A percentile compares a stretch with the other conserved stretches of the same genome.
Evolutionary conservation across 2,888 invertebrate genomes (phyloP).

Genomic region (Eristalinus aeneus): DNA sequence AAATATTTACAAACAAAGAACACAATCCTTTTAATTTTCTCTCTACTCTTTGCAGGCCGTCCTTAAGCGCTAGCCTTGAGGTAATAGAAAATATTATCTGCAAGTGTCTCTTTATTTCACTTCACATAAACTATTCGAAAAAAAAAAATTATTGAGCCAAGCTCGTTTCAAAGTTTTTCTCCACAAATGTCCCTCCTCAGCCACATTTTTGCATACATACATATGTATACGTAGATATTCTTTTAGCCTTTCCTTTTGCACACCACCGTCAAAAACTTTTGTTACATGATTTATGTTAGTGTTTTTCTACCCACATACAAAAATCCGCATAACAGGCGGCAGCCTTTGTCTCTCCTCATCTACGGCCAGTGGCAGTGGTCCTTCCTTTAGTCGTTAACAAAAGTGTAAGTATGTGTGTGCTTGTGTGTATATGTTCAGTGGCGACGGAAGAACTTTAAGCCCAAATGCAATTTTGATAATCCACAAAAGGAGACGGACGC

Average conservation of each 20-base stretch:
- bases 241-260: too few species aligned
- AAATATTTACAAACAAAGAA: too few species aligned
- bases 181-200: slow-evolving; percentile 4
- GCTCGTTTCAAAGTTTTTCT: slow-evolving; percentile 21
- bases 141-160: background rate
- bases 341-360: slow-evolving; percentile 19
- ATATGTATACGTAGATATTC: background rate
- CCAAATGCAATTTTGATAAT: slow-evolving; percentile 53
- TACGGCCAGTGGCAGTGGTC: background rate
- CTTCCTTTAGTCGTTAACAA: background rate
- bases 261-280: slow-evolving; percentile 26
- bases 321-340: slow-evolving; percentile 38
- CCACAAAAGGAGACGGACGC: slow-evolving; percentile 40
- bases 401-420: background rate
- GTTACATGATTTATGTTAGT: slow-evolving; percentile 49
- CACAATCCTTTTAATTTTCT: too few species aligned
- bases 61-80: background rate
- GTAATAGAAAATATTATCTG: background rate
- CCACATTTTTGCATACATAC: background rate
- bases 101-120: background rate
- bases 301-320: slow-evolving; percentile 41
- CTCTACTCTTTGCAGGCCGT: background rate
- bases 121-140: too few species aligned
- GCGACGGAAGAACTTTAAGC: slow-evolving; percentile 30
- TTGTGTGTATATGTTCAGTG: background rate